Evolutionary conservation across 2,888 invertebrate genomes (phyloP).

Genomic region (Octonoba sinensis): DNA sequence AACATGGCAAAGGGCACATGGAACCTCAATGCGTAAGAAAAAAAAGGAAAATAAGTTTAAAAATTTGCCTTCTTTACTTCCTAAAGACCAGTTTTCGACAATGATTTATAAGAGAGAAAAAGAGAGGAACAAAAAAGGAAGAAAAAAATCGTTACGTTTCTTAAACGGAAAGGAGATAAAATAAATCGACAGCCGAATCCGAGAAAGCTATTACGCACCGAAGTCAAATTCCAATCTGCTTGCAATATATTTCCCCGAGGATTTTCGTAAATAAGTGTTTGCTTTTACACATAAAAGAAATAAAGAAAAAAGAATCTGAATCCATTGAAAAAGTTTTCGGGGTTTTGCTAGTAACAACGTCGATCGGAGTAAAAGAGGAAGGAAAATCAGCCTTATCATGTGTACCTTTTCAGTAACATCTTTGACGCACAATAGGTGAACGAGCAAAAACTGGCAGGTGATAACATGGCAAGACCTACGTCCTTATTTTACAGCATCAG

Average conservation of each 20-base stretch:
- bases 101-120: no score
- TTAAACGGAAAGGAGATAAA: constrained; percentile 8
- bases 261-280: constrained; percentile 20
- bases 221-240: constrained; percentile 15
- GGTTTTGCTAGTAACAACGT: not conserved
- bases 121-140: no score
- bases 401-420: constrained; percentile 27
- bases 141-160: no score
- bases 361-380: not conserved
- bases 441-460: not conserved
- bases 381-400: constrained; percentile 27
- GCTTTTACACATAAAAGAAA: not conserved
- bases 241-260: constrained; percentile 27
- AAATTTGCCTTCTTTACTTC: no score
- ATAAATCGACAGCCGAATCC: constrained; percentile 12
- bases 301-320: constrained; percentile 12
- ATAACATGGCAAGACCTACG: constrained; percentile 5
- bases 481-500: constrained; percentile 41
- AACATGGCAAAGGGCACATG: no score
- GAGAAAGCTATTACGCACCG: constrained; percentile 12
- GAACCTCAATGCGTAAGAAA: no score
- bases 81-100: no score
- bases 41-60: no score
- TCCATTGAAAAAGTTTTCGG: not conserved
- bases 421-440: constrained; percentile 24